Evolutionary conservation across 2,113 vertebrate species (phyloP).

Genomic region (Pampusana beccarii): DNA sequence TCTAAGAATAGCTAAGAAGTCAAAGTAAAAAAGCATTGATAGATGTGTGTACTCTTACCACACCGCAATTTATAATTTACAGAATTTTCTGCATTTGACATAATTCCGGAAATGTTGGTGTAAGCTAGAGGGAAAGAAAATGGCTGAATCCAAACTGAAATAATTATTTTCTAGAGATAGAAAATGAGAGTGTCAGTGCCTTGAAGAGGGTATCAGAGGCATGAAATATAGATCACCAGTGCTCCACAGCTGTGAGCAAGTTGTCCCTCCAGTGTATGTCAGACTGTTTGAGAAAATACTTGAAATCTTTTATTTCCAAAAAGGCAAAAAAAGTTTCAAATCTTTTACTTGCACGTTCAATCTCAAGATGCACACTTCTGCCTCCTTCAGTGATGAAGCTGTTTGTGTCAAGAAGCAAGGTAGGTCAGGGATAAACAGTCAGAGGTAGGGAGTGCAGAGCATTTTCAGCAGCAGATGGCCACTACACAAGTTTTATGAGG

Average conservation of each 20-base stretch:
- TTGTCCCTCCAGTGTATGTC: neutral
- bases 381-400: neutral
- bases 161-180: neutral
- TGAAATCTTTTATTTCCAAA: neutral
- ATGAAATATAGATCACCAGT: constrained; percentile 1
- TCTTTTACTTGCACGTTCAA: neutral
- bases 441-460: neutral
- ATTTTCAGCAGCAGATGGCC: neutral
- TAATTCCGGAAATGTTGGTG: neutral
- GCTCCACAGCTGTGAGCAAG: neutral
- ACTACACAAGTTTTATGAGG: no score
- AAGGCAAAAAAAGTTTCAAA: neutral
- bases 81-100: neutral
- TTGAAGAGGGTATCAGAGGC: neutral
- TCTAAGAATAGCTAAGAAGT: neutral
- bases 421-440: neutral
- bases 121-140: neutral
- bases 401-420: neutral
- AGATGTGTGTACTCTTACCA: neutral
- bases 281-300: neutral
- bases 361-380: neutral
- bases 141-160: neutral
- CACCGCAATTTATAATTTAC: constrained; percentile 26
- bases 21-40: neutral
- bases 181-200: neutral